A percentile compares a stretch with the other conserved stretches of the same genome.
phyloP scores from a whole-genome alignment of 2,888 invertebrate species.

The Amitus sp. region DNA sequence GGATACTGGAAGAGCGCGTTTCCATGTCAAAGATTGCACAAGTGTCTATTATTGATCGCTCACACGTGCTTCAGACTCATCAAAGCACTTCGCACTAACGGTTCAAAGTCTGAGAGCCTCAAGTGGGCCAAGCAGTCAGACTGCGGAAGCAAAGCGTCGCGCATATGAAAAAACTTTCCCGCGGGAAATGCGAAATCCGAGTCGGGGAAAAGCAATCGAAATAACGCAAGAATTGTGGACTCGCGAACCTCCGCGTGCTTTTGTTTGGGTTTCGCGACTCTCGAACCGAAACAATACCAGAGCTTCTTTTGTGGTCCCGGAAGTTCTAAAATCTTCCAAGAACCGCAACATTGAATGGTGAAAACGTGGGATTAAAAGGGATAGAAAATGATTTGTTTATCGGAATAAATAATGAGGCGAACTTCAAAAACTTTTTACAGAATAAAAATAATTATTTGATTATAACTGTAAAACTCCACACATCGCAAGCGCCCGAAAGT shows the following conservation, averaged over 20 bases:
- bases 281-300: too few relatives aligned
- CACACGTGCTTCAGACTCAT: constrained; percentile 58
- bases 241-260: constrained; percentile 15
- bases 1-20: constrained; percentile 24
- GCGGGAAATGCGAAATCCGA: not conserved
- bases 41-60: constrained; percentile 57
- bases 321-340: too few relatives aligned
- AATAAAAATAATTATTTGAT: too few relatives aligned
- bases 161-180: not conserved
- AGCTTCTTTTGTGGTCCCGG: too few relatives aligned
- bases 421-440: too few relatives aligned
- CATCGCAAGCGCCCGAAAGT: too few relatives aligned
- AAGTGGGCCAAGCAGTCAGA: constrained; percentile 60
- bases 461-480: too few relatives aligned
- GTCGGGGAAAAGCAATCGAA: not conserved
- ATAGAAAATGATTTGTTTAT: too few relatives aligned
- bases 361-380: too few relatives aligned
- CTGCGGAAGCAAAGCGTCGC: constrained; percentile 11
- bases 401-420: too few relatives aligned
- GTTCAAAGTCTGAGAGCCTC: constrained; percentile 46
- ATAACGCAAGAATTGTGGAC: not conserved
- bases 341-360: too few relatives aligned
- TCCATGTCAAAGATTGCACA: constrained; percentile 36
- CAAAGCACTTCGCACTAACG: constrained; percentile 48
- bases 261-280: constrained; percentile 26